Conservation (phyloP, 2,888 invertebrate species). For the Belgica antarctica region DNA sequence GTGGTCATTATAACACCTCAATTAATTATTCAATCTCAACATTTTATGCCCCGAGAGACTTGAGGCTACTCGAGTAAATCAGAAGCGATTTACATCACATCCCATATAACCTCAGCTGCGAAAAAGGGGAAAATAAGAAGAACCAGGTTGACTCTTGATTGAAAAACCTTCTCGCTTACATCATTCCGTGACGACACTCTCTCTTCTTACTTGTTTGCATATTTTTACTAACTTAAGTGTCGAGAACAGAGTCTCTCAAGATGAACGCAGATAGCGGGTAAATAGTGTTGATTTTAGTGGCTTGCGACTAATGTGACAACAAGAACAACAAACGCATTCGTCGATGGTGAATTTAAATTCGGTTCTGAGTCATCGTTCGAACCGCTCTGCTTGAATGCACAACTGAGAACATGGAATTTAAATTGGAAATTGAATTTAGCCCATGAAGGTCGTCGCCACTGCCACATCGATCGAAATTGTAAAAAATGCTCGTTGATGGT, state of each 20-base stretch:
- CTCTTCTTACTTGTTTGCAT: neutral
- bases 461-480: neutral
- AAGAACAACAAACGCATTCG: too few species aligned
- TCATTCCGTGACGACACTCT: conserved; percentile 11
- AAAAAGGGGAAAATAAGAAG: too few species aligned
- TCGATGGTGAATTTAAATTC: too few species aligned
- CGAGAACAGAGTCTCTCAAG: neutral
- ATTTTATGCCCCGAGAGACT: neutral
- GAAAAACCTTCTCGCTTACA: neutral
- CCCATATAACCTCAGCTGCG: too few species aligned
- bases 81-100: too few species aligned
- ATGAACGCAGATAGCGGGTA: conserved; percentile 43
- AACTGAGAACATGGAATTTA: neutral
- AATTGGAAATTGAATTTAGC: neutral
- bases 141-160: too few species aligned
- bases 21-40: conserved; percentile 15
- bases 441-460: neutral
- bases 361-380: too few species aligned
- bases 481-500: conserved; percentile 29
- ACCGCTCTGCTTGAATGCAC: neutral
- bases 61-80: neutral
- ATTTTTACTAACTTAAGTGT: neutral
- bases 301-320: too few species aligned
- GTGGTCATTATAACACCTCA: neutral
- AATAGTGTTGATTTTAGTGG: too few species aligned